Evolutionary conservation across 2,797 vertebrate species (phyloP).

Genomic region (Clamator glandarius): DNA sequence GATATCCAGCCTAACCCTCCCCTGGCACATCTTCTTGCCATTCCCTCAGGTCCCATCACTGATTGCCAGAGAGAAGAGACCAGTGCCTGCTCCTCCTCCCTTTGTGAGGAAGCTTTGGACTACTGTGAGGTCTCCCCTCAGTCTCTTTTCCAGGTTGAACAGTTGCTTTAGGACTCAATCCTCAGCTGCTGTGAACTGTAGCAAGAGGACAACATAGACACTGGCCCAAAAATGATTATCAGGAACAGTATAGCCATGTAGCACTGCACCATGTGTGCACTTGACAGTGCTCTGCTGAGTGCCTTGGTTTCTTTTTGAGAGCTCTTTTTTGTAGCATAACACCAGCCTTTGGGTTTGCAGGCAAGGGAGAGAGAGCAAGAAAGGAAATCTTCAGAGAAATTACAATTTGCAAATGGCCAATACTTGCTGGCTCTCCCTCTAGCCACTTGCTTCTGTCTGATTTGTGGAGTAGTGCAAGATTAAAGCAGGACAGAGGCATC

Average conservation of each 20-base stretch:
- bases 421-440: background rate
- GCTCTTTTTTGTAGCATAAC: background rate
- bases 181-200: background rate
- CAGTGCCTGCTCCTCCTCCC: no score
- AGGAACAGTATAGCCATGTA: background rate
- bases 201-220: background rate
- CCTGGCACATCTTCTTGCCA: no score
- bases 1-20: no score
- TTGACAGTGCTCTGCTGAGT: background rate
- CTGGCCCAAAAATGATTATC: fast-evolving
- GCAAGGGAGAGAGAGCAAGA: background rate
- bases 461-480: background rate
- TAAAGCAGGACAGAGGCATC: background rate
- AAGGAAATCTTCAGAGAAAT: background rate
- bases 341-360: background rate
- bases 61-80: no score
- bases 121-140: no score
- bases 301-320: background rate
- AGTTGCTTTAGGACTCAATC: background rate
- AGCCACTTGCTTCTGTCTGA: background rate
- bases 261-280: fast-evolving
- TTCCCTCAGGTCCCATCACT: no score
- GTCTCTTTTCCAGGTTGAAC: no score
- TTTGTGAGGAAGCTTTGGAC: no score
- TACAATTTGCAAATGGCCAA: background rate